A percentile compares a stretch with the other conserved stretches of the same genome.
These are phyloP conservation scores for Zele albiditarsus DNA, from an alignment of 2,888 invertebrate species.

Conservation along the genomic window DNA sequence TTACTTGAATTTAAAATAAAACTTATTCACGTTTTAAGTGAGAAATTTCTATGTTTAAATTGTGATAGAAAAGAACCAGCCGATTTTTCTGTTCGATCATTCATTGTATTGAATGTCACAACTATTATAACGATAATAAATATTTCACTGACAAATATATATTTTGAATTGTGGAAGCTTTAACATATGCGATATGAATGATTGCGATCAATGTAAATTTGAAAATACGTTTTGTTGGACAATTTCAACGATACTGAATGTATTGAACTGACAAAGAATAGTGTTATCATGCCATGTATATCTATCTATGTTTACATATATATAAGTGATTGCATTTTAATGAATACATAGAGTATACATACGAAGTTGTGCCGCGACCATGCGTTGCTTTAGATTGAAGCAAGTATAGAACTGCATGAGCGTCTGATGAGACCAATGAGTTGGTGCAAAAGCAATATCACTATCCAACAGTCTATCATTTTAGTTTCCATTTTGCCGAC, in stretches of 20 bases:
- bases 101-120: conserved; percentile 41
- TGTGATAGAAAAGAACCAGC: conserved; percentile 73
- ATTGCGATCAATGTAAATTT: background rate
- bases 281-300: background rate
- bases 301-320: background rate
- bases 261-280: background rate
- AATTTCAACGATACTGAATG: background rate
- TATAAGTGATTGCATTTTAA: too few relatives aligned
- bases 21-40: too few relatives aligned
- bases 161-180: too few relatives aligned
- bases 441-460: background rate
- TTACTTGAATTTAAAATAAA: too few relatives aligned
- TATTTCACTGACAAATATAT: too few relatives aligned
- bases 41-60: conserved; percentile 74
- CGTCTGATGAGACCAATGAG: too few relatives aligned
- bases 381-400: too few relatives aligned
- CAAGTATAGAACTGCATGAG: too few relatives aligned
- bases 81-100: conserved; percentile 55
- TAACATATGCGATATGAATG: too few relatives aligned
- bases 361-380: too few relatives aligned
- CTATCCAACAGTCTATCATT: background rate
- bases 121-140: too few relatives aligned
- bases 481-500: background rate
- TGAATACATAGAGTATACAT: too few relatives aligned
- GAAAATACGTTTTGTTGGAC: background rate